phyloP scores from a whole-genome alignment of 2,797 vertebrate genomes.

The Artibeus jamaicensis region DNA sequence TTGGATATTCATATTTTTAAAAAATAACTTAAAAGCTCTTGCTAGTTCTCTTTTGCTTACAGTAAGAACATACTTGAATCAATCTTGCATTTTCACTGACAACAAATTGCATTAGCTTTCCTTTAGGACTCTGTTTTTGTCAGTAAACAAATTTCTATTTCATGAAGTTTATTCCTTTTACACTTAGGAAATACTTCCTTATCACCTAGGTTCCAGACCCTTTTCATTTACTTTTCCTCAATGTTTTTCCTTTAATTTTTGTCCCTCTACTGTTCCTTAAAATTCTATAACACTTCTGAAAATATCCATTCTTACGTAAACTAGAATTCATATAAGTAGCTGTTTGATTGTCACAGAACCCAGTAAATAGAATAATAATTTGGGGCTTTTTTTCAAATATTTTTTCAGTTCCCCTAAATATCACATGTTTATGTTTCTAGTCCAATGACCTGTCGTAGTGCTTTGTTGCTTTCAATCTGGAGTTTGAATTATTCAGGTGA shows the following conservation, averaged over 20 bases:
- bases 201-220: background rate
- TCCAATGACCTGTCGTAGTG: conserved; percentile 23
- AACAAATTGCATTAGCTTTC: conserved; percentile 13
- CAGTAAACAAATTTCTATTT: background rate
- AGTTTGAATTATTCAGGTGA: conserved; percentile 41
- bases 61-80: background rate
- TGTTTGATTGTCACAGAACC: background rate
- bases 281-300: conserved; percentile 3
- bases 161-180: background rate
- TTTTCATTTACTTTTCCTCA: background rate
- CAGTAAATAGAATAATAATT: conserved; percentile 7
- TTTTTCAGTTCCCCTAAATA: conserved; percentile 3
- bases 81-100: conserved; percentile 16
- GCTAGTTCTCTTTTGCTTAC: background rate
- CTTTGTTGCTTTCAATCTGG: conserved; percentile 47
- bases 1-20: background rate
- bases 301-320: background rate
- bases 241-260: background rate
- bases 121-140: background rate
- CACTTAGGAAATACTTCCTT: conserved; percentile 48
- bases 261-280: background rate
- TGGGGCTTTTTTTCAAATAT: background rate
- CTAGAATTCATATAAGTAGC: conserved; percentile 16
- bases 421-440: conserved; percentile 35
- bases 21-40: background rate